Percentiles rank a stretch among this genome's conserved stretches.
These are phyloP conservation scores for Piscicola geometra DNA, from an alignment of 2,888 invertebrate genomes.

Conservation along the genomic window DNA sequence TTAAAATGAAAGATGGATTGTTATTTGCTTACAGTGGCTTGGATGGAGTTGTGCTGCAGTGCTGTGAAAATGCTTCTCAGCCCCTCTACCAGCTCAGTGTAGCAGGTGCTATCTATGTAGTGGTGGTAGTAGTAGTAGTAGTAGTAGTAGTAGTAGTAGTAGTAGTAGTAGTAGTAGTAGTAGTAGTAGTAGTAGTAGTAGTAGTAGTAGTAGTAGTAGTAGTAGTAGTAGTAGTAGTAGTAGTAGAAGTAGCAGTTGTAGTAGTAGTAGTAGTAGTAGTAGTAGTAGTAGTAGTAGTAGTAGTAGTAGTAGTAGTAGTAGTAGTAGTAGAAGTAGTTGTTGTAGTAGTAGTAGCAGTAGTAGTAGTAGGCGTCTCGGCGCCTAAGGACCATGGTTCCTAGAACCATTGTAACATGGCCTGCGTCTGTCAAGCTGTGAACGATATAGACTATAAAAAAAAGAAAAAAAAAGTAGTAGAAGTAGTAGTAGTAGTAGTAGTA, in stretches of 20 bases:
- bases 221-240: constrained; percentile 37
- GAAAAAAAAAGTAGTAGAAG: constrained; percentile 7
- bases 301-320: constrained; percentile 37
- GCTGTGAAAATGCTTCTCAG: no score
- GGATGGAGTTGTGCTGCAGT: no score
- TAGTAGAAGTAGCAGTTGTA: constrained; percentile 36
- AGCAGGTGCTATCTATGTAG: constrained; percentile 9
- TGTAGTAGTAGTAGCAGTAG: constrained; percentile 35
- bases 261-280: constrained; percentile 37
- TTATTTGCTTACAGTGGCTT: no score
- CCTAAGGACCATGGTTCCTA: not conserved
- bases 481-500: constrained; percentile 32
- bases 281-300: constrained; percentile 37
- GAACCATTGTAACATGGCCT: not conserved
- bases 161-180: constrained; percentile 37
- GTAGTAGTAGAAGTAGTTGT: constrained; percentile 38
- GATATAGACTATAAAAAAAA: no score
- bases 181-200: constrained; percentile 37
- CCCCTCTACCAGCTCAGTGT: no score
- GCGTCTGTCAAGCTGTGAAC: no score
- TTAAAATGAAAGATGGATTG: no score
- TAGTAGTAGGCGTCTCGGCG: constrained; percentile 11
- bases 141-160: constrained; percentile 37
- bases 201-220: constrained; percentile 37
- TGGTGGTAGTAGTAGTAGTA: constrained; percentile 37